These are phyloP conservation scores for Hippasteria phrygiana DNA, from an alignment of 53 echinoderm and acorn worm species.

Conservation along the genomic window DNA sequence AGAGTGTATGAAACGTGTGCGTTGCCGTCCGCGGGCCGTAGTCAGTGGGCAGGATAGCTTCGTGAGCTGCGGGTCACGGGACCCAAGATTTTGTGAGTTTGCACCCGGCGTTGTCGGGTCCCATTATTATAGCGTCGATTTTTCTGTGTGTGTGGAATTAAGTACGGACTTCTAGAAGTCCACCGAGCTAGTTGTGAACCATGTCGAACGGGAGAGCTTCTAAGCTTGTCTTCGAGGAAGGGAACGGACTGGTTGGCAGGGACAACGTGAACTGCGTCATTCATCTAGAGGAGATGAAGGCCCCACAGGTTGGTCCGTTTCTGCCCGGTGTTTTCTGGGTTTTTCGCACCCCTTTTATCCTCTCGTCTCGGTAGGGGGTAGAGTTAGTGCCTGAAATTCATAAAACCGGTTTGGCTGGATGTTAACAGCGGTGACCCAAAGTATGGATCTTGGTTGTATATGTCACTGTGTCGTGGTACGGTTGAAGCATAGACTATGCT, in stretches of 20 bases:
- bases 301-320: constrained; percentile 26
- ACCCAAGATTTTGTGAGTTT: no score
- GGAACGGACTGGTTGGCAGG: not conserved
- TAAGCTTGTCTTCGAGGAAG: constrained; percentile 32
- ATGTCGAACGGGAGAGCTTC: not conserved
- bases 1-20: not conserved
- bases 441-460: not conserved
- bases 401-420: not conserved
- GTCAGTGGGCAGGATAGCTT: no score
- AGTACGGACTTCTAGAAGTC: no score
- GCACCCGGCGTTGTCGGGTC: no score
- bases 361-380: not conserved
- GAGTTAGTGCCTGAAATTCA: not conserved
- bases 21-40: no score
- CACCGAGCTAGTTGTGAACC: no score
- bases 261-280: constrained; percentile 47
- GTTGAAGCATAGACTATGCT: no score
- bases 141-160: no score
- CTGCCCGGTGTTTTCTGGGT: not conserved
- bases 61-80: no score
- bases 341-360: not conserved
- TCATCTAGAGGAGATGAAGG: constrained; percentile 20
- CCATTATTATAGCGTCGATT: no score
- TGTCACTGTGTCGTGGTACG: no score
- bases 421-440: not conserved